Evolutionary conservation across 2,113 vertebrate species (phyloP).

Genomic region (Pelobates fuscus): DNA sequence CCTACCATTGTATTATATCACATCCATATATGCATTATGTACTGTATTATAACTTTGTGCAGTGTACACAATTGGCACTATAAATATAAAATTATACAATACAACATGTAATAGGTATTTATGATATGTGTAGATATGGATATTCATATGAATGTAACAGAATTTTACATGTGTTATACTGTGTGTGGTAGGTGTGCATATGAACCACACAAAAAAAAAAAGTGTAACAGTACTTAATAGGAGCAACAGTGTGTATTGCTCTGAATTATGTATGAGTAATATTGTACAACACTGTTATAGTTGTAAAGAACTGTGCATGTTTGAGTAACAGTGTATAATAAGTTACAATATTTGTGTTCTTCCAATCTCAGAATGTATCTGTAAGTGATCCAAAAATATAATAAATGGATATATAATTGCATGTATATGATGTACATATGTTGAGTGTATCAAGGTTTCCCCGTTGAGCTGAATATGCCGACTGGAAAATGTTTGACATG

Average conservation of each 20-base stretch:
- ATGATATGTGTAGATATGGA: too few species aligned
- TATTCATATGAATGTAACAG: too few species aligned
- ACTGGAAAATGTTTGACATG: slow-evolving; percentile 91
- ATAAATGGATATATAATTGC: neutral
- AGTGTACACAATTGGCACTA: too few species aligned
- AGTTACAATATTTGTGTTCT: neutral
- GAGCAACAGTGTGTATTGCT: neutral
- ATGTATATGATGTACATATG: neutral
- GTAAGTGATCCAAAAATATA: neutral
- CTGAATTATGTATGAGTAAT: neutral
- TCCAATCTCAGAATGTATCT: neutral
- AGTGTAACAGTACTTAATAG: neutral
- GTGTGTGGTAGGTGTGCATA: neutral
- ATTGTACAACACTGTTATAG: neutral
- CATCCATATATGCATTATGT: too few species aligned
- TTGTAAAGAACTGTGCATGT: neutral
- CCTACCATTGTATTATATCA: too few species aligned
- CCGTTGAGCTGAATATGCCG: slow-evolving; percentile 83
- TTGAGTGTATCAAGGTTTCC: slow-evolving; percentile 71
- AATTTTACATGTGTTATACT: neutral
- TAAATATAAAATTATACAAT: too few species aligned
- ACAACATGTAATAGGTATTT: too few species aligned
- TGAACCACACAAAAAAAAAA: neutral
- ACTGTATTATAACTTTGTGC: too few species aligned
- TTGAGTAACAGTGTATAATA: neutral